phyloP scores from a whole-genome alignment of 2,113 vertebrate species.

The Protobothrops mucrosquamatus region DNA sequence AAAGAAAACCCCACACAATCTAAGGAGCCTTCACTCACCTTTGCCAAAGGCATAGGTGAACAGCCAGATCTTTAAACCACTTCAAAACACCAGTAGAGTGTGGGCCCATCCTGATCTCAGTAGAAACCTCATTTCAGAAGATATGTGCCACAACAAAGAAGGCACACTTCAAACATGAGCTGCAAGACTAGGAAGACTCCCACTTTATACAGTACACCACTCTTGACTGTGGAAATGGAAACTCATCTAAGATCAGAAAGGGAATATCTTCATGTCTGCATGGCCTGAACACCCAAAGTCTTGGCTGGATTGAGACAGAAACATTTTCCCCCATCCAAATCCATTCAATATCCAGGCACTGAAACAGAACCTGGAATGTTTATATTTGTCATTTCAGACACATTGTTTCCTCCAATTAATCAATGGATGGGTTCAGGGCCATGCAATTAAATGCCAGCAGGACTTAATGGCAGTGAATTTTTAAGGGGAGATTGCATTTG shows the following conservation, averaged over 20 bases:
- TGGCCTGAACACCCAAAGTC: not conserved
- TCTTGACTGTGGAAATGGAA: not conserved
- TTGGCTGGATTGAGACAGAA: not conserved
- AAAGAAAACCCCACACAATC: not conserved
- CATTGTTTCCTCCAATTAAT: not conserved
- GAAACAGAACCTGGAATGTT: not conserved
- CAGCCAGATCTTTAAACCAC: not conserved
- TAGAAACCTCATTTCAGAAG: not conserved
- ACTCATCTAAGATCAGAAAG: not conserved
- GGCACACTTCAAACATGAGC: not conserved
- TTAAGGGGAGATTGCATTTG: constrained; percentile 7
- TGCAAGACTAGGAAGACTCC: not conserved
- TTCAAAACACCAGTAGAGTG: not conserved
- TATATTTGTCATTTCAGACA: not conserved
- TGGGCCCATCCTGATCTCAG: not conserved
- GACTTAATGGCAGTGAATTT: not conserved
- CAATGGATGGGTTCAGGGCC: not conserved
- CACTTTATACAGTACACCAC: not conserved
- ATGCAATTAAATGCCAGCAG: not conserved
- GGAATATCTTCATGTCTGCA: not conserved
- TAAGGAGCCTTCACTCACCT: not conserved
- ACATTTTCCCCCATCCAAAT: not conserved
- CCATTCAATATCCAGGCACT: not conserved
- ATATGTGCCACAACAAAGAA: not conserved
- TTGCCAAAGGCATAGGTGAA: not conserved